phyloP scores from a whole-genome alignment of 1,140 invertebrate genomes.

The Meloidogyne chitwoodi region DNA sequence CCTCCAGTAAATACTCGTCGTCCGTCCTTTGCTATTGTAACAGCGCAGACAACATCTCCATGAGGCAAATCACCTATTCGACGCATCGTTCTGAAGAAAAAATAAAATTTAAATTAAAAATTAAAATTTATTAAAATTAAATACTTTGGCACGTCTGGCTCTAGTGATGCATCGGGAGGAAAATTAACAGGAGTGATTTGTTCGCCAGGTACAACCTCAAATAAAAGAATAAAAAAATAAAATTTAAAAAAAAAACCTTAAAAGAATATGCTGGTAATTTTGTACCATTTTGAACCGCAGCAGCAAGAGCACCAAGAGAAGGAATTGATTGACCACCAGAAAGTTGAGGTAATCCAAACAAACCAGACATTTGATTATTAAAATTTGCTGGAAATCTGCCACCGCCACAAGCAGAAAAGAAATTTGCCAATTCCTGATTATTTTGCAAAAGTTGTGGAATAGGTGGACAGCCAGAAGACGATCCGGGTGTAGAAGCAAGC shows the following conservation, averaged over 20 bases:
- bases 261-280: constrained; percentile 75
- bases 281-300: constrained; percentile 27
- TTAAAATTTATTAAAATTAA: background rate
- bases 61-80: constrained; percentile 84
- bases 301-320: background rate
- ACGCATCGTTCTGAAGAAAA: constrained; percentile 37
- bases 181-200: constrained; percentile 82
- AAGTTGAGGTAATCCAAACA: background rate
- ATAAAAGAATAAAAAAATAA: background rate
- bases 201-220: constrained; percentile 67
- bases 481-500: constrained; percentile 10
- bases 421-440: background rate
- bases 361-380: constrained; percentile 19
- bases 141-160: constrained; percentile 84
- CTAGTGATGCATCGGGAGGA: constrained; percentile 85
- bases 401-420: constrained; percentile 19
- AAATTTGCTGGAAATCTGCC: constrained; percentile 15
- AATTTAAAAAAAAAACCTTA: constrained; percentile 67
- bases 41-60: constrained; percentile 86
- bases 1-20: constrained; percentile 92
- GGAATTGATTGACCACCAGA: background rate
- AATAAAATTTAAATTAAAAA: background rate
- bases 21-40: constrained; percentile 79
- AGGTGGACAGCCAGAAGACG: constrained; percentile 11
- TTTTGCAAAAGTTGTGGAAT: constrained; percentile 19